Evolutionary conservation across 2,797 vertebrate genomes (phyloP), one percentile per base, ranked within the genome.

Genomic region (Chaenodraco wilsoni): DNA sequence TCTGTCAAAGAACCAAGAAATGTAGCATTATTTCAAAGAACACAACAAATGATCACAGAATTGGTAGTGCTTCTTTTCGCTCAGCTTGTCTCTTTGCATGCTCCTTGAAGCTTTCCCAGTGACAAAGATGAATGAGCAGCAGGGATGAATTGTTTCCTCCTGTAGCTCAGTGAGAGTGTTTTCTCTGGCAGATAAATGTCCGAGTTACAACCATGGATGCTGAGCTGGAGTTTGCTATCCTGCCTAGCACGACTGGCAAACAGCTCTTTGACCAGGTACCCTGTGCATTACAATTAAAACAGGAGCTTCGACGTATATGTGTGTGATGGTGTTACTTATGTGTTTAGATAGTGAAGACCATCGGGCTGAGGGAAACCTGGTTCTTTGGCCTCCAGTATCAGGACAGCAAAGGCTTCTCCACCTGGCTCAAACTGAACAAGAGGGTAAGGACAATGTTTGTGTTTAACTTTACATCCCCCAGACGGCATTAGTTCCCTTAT

Each of bases 151-250:
- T 51, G 21, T 14, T 71, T 69, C 46, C 50, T 59, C 31, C 50
- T 69, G 73, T 77, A 31, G 73, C 78, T 89, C 37, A 89, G 12
- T 75, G n/a, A 69, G 41, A 61, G 6, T 82, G 31, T 84, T 89
- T 74, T 89, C 62, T 82, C 84, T 58, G 86, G 57, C 89, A 99
- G 97, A 97, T 98, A 89, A 99, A 96, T 77, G 97, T 99, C 64
- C 95, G 97, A 68, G 96, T 99, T 79, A 99, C 97, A 76, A 98
- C 97, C 71, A 99, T 99, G 98, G 97, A 99, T 56, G 98, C 97
- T 70, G 98, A 99, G 94, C 94, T 99, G 95, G 97, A 99, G 91
- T 99, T 99, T 93, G 97, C 97, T 82, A 99, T 99, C 90, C 96
- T 98, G 93, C 96, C 96, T 84, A 99, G 96, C 91, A 99, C 97